Evolutionary conservation across 1,140 invertebrate species (phyloP), one percentile per base, ranked within the genome.

Genomic region (Ephestia elutella): DNA sequence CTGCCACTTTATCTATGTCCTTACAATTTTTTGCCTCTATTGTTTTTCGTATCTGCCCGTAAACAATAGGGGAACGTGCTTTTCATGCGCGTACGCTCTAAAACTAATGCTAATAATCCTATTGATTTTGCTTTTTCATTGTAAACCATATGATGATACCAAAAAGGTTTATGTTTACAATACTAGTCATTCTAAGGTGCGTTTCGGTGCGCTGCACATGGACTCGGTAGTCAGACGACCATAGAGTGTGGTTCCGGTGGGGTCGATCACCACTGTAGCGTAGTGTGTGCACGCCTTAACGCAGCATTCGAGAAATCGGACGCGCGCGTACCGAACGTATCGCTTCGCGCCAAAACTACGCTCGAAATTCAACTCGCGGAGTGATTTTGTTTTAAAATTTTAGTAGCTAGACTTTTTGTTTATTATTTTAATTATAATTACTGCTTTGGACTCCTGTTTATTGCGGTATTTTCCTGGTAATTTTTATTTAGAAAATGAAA

Each of bases 181-280:
- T 53, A 11, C 2, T 25, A 25, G 21, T 13, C 21, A n/a, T 20
- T 71, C 49, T 59, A 67, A 76, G 73, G 68, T 63, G 68, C 79
- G 82, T 86, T 83, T 82, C 82, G 85, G 85, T 85, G 79, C 72
- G 70, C 71, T 87, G 85, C 81, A 87, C 85, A 85, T 71, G 75
- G 68, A 80, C 68, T 82, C 78, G 84, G 70, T 76, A 83, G 82
- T 84, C 78, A 74, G 75, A 76, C 70, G 75, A 70, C 78, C 75
- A 83, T 76, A 76, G 75, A 86, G 63, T 86, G 85, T 87, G 80
- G 81, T 86, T 87, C 85, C 85, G 85, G 85, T 87, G 77, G 85
- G 85, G 82, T 86, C 85, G 84, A 85, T 87, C 82, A 87, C 84
- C 74, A 78, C 62, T 49, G 66, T 25, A 20, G 49, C 66, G 59